Conservation (phyloP, 2,113 vertebrate genomes). For the Candoia aspera region DNA sequence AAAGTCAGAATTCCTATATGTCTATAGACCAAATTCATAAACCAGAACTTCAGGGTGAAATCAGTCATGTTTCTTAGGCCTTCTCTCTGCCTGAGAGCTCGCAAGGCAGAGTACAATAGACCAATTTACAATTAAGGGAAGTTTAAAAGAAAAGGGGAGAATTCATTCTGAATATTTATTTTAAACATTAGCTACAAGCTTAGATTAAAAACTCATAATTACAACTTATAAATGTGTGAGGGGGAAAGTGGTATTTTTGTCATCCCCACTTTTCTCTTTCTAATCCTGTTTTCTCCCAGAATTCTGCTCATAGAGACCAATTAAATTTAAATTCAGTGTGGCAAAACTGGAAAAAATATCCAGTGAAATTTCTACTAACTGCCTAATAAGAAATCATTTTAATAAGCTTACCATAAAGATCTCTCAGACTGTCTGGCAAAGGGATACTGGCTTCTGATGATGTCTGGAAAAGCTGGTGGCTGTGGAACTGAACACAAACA, state of each 20-base stretch:
- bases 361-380: background rate
- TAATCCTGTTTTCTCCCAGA: background rate
- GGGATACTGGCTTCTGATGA: background rate
- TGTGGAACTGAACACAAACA: background rate
- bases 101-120: background rate
- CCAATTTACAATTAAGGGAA: background rate
- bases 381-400: background rate
- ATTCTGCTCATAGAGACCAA: background rate
- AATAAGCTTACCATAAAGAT: background rate
- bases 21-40: slow-evolving; percentile 1
- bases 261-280: background rate
- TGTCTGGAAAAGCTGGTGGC: background rate
- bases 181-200: background rate
- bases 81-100: background rate
- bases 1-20: background rate
- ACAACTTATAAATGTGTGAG: background rate
- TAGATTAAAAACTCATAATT: background rate
- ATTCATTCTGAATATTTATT: slow-evolving; percentile 11
- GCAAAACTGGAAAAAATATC: background rate
- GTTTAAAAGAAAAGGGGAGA: background rate
- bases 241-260: background rate
- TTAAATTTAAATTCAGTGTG: background rate
- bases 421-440: background rate
- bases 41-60: background rate
- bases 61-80: slow-evolving; percentile 1